Base-by-base conservation (phyloP, 2,888 invertebrate species). In the Sphaerophoria taeniata region DNA sequence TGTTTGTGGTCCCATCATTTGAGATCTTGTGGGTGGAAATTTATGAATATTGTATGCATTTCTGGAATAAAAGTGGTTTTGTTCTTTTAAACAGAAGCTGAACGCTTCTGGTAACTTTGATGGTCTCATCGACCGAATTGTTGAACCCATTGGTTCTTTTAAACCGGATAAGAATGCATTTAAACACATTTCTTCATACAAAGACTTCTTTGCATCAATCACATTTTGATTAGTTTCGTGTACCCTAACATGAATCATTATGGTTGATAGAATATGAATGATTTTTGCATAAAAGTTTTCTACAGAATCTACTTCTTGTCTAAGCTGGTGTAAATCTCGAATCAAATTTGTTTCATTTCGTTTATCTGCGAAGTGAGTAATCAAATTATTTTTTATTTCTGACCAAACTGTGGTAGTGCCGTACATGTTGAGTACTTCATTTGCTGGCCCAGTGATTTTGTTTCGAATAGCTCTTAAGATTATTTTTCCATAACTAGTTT, bases 41-140 rank as follows among this genome's bases (percentile, higher is more conserved):
- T 60, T 60, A 11, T 24, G 43, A 43, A 14, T 6, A 60, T 3
- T 3, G n/a, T 60, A 60, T 0, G 24, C 4, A 16, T 43, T 60
- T 43, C 12, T 24, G n/a, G 31, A 60, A 11, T 31, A 60, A 60
- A 60, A 24, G 3, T 45, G 36, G 16, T 79, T 79, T 63, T 81
- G 75, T 45, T 87, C 82, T 47, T 55, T 14, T 14, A 87, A 53
- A 45, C 79, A 87, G n/a, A 45, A 76, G 49, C 49, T 73, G 0
- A 73, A 60, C 2, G 72, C 76, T 14, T 76, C 69, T 34, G 73
- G 12, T 12, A 87, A 33, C 0, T 72, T 63, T 16, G 24, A 36
- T 6, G 84, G 81, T 43, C 76, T 55, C 84, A 85, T 87, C n/a
- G 84, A 61, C 9, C 84, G 39, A 16, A 85, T 61, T 12, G 81